A percentile compares a stretch with the other conserved stretches of the same genome.
phyloP scores from a whole-genome alignment of 2,888 invertebrate genomes.

The Cepaea hortensis region DNA sequence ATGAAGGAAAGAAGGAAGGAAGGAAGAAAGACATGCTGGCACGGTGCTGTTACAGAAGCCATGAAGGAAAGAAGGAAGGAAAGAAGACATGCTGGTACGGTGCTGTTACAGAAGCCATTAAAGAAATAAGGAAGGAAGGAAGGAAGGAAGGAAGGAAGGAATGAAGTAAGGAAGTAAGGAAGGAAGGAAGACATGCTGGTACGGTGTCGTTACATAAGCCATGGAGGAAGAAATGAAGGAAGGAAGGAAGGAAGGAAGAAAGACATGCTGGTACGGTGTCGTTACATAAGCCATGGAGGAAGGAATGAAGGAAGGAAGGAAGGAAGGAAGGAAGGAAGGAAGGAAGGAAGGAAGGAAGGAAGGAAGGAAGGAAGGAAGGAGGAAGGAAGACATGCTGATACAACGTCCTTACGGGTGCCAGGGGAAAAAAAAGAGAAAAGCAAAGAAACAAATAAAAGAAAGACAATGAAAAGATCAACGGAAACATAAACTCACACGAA shows the following conservation, averaged over 20 bases:
- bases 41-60: no score
- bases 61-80: no score
- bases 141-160: background rate
- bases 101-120: no score
- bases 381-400: background rate
- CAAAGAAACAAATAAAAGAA: no score
- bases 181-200: background rate
- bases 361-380: background rate
- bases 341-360: background rate
- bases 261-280: background rate
- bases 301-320: background rate
- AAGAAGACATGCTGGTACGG: no score
- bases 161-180: background rate
- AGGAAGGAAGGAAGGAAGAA: background rate
- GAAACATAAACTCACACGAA: no score
- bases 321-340: slow-evolving; percentile 8
- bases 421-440: no score
- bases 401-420: no score
- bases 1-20: no score
- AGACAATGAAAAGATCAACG: no score
- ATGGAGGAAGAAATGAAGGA: background rate
- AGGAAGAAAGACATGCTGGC: no score
- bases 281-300: background rate
- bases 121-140: background rate
- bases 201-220: background rate